Conservation (phyloP, 2,113 vertebrate species). For the Colaptes auratus region DNA sequence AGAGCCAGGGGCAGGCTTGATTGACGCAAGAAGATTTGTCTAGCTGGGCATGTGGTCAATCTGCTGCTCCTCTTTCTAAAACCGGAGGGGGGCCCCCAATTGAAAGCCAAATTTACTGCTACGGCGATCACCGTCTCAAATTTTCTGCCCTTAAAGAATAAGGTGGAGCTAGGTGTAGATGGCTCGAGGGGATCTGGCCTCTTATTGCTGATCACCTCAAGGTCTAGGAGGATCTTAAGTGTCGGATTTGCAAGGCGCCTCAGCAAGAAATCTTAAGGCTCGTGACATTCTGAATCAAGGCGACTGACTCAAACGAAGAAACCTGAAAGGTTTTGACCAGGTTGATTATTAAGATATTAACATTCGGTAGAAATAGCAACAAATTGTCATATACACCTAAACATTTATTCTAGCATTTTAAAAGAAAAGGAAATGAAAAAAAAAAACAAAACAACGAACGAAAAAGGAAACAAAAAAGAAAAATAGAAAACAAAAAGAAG, state of each 20-base stretch:
- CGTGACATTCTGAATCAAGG: conserved; percentile 94
- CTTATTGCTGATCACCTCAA: conserved; percentile 93
- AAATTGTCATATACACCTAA: conserved; percentile 24
- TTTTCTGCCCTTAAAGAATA: conserved; percentile 89
- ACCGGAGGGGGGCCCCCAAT: conserved; percentile 87
- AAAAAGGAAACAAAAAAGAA: no score
- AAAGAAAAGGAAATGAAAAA: no score
- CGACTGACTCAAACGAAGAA: conserved; percentile 94
- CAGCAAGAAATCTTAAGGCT: conserved; percentile 93
- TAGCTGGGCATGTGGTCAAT: conserved; percentile 91
- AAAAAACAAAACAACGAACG: neutral
- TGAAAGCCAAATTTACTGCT: conserved; percentile 91
- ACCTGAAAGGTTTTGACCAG: conserved; percentile 96
- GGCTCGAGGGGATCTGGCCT: conserved; percentile 91
- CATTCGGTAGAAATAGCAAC: conserved; percentile 59
- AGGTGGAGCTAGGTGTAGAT: conserved; percentile 91
- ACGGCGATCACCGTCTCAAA: conserved; percentile 88
- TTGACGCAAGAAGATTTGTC: conserved; percentile 93
- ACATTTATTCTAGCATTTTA: neutral
- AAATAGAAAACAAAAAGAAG: neutral
- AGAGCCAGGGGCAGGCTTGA: conserved; percentile 93
- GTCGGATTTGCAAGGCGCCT: conserved; percentile 94
- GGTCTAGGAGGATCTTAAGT: conserved; percentile 91
- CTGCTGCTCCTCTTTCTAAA: conserved; percentile 92
- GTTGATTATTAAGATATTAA: conserved; percentile 88